phyloP scores from a whole-genome alignment of 2,888 invertebrate genomes.

The Ephialtes manifestator region DNA sequence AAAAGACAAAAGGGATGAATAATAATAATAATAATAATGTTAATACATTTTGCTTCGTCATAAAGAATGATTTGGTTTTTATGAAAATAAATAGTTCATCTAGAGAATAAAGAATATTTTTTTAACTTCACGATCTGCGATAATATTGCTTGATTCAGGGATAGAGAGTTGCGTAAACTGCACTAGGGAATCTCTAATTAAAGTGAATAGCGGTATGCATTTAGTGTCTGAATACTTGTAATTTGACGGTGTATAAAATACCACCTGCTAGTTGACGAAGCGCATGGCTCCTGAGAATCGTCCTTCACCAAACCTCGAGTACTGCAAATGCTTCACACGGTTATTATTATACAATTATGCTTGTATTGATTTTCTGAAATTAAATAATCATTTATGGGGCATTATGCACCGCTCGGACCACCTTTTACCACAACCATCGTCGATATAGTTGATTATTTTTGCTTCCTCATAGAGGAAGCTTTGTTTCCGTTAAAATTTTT shows the following conservation, averaged over 20 bases:
- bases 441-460: too few relatives aligned
- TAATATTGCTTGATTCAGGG: not conserved
- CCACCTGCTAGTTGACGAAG: constrained; percentile 38
- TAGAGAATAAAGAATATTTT: not conserved
- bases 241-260: constrained; percentile 61
- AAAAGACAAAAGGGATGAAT: too few relatives aligned
- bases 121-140: not conserved
- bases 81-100: not conserved
- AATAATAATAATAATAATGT: not conserved
- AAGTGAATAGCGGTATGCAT: constrained; percentile 67
- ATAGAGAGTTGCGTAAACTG: constrained; percentile 71
- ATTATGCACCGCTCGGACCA: too few relatives aligned
- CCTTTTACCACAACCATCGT: too few relatives aligned
- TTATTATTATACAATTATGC: constrained; percentile 26
- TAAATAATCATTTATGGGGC: not conserved
- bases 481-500: not conserved
- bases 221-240: constrained; percentile 60
- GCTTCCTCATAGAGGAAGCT: too few relatives aligned
- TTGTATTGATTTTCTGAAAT: not conserved
- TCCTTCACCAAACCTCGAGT: not conserved
- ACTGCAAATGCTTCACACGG: not conserved
- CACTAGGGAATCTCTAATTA: constrained; percentile 70
- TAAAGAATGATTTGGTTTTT: not conserved
- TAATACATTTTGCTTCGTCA: not conserved
- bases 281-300: not conserved